These are phyloP conservation scores for Acanthisitta chloris DNA, from an alignment of 2,113 vertebrate species.

Conservation along the genomic window DNA sequence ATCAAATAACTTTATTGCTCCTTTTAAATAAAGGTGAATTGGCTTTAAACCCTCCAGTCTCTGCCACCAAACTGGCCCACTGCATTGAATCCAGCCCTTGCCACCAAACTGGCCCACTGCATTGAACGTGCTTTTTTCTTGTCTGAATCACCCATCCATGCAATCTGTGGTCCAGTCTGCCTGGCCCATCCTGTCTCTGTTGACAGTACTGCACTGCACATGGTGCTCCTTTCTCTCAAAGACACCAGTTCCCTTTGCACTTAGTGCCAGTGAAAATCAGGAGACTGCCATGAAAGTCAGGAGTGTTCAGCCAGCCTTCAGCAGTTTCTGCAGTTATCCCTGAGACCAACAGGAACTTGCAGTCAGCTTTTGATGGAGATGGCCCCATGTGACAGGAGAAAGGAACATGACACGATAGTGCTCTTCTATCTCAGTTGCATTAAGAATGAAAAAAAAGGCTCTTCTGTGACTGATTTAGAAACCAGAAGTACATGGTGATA, in stretches of 20 bases:
- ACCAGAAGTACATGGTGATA: not conserved
- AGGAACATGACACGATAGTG: not conserved
- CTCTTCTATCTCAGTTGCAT: not conserved
- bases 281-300: not conserved
- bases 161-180: not conserved
- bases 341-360: not conserved
- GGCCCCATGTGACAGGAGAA: not conserved
- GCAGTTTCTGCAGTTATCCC: not conserved
- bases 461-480: not conserved
- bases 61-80: not conserved
- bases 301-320: not conserved
- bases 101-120: not conserved
- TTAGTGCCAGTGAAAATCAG: not conserved
- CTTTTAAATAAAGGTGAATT: not conserved
- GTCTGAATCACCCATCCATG: not conserved
- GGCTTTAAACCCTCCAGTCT: not conserved
- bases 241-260: not conserved
- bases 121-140: rapidly evolving
- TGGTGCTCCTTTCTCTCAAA: not conserved
- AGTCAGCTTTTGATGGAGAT: not conserved
- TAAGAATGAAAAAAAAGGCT: not conserved
- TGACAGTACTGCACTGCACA: not conserved
- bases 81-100: not conserved
- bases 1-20: not conserved
- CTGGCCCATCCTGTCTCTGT: not conserved